Evolutionary conservation across 2,113 vertebrate species (phyloP).

Genomic region (Rutilus rutilus): DNA sequence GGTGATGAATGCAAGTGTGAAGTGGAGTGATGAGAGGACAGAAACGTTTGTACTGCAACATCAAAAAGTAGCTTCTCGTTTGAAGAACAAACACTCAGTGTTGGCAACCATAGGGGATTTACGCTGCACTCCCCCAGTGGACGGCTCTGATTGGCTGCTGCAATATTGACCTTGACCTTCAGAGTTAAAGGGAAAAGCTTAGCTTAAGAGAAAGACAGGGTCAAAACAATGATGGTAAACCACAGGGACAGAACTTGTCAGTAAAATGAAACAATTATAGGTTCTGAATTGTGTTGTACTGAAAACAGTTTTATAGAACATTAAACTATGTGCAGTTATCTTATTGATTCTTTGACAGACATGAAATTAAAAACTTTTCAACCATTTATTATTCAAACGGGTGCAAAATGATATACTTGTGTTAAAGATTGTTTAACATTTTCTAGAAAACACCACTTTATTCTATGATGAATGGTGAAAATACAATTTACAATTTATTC

Average conservation of each 20-base stretch:
- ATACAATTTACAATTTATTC: not conserved
- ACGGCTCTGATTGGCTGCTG: constrained; percentile 55
- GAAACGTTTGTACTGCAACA: constrained; percentile 69
- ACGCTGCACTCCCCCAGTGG: constrained; percentile 23
- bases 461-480: not conserved
- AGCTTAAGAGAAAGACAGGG: constrained; percentile 22
- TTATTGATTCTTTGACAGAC: not conserved
- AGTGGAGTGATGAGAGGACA: constrained; percentile 28
- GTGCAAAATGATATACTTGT: no score
- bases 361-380: no score
- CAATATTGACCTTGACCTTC: constrained; percentile 60
- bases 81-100: constrained; percentile 56
- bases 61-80: constrained; percentile 63
- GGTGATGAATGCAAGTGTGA: constrained; percentile 20
- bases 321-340: not conserved
- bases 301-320: not conserved
- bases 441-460: not conserved
- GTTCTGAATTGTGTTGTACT: no score
- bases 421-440: no score
- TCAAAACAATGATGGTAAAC: constrained; percentile 23
- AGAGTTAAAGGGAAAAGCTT: constrained; percentile 19
- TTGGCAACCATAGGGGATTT: constrained; percentile 57
- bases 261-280: not conserved
- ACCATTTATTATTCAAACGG: no score
- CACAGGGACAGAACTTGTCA: not conserved